Conservation (phyloP, 2,797 vertebrate species). For the Gambusia yucatana region DNA sequence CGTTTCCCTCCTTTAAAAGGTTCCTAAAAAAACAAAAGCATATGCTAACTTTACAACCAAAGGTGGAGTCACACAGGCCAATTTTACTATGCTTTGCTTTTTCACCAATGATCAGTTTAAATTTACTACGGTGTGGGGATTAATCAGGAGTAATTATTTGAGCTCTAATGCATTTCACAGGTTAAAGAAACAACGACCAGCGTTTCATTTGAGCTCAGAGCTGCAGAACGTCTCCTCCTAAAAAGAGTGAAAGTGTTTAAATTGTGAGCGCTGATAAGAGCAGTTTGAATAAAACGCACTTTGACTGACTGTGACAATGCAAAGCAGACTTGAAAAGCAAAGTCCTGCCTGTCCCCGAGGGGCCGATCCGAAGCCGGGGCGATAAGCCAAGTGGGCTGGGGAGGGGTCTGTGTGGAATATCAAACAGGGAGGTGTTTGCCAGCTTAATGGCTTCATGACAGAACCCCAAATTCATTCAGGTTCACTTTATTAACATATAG, state of each 20-base stretch:
- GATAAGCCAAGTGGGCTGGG: not conserved
- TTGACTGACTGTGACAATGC: constrained; percentile 20
- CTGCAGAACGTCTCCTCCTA: not conserved
- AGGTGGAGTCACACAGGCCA: not conserved
- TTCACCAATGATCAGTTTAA: constrained; percentile 10
- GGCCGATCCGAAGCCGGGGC: not conserved
- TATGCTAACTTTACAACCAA: not conserved
- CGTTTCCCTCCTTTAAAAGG: not conserved
- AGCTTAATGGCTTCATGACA: constrained; percentile 2
- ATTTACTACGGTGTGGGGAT: constrained; percentile 1
- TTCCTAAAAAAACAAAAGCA: not conserved
- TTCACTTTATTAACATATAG: constrained; percentile 6
- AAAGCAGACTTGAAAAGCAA: constrained; percentile 12
- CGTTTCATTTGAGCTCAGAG: constrained; percentile 13
- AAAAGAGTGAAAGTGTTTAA: constrained; percentile 20
- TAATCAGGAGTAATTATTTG: constrained; percentile 16
- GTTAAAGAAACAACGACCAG: constrained; percentile 8
- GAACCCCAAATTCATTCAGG: not conserved
- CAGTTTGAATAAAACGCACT: not conserved
- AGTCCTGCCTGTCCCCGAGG: constrained; percentile 24
- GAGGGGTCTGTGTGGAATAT: not conserved
- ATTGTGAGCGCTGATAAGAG: not conserved
- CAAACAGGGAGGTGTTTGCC: constrained; percentile 1
- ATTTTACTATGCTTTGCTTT: not conserved
- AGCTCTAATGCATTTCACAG: not conserved